Evolutionary conservation across 2,113 vertebrate species (phyloP), one percentile per base, ranked within the genome.

Genomic region (Ptyas mucosa): DNA sequence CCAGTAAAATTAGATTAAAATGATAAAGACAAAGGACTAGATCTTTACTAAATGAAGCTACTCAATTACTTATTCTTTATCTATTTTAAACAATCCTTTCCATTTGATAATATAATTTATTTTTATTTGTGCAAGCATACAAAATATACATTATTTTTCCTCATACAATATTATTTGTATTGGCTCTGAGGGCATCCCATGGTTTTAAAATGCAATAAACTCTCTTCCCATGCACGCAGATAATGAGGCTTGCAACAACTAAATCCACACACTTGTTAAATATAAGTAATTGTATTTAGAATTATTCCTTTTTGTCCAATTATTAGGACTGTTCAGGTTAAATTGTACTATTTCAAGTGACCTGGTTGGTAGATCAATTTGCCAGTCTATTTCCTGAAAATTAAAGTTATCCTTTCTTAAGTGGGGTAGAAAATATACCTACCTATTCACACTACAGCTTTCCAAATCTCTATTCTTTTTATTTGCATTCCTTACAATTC

Each of bases 1-100:
- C 93, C 94, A 95, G 96, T 94, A 93, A 97, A 97, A 97, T 94
- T 90, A 94, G 91, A 94, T 93, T 91, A 96, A 93, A 97, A 95
- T 91, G 46, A 94, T 93, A 94, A 95, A 96, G 95, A 91, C 81
- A 95, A 96, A 95, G 95, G 95, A 91, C 94, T 96, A 93, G 96
- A 91, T 92, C 92, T 94, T 95, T 96, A 96, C 95, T 93, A 91
- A 81, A 96, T 89, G 92, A 91, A 94, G 88, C 86, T 64, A 92
- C 89, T 92, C 87, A 85, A 18, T 90, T 87, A 95, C 51, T 91
- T 93, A 11, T n/a, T 87, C 81, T 87, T 49, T 89, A 91, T 88
- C 91, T 93, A 53, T 39, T 92, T 93, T 89, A 91, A 90, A 94
- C 93, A 90, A 23, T 29, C 85, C 64, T 89, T 85, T 93, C 85